Conservation (phyloP, 2,113 vertebrate species). For the Myrmophylax atrothorax region DNA sequence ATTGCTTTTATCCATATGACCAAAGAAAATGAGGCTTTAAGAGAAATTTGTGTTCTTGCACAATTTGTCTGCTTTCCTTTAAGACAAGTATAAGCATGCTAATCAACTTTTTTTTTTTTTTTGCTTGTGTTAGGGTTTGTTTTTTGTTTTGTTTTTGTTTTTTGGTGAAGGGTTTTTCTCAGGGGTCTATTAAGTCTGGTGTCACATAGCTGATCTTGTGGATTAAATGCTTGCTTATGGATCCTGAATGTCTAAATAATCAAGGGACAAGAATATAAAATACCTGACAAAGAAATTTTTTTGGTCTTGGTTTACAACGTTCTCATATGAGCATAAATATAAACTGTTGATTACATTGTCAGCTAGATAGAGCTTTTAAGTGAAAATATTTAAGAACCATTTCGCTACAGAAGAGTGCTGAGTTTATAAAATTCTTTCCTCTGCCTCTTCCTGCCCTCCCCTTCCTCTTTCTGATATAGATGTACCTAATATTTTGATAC, state of each 20-base stretch:
- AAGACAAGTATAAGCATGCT: neutral
- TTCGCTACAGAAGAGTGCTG: neutral
- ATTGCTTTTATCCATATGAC: neutral
- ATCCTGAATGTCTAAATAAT: slow-evolving; percentile 61
- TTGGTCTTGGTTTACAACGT: neutral
- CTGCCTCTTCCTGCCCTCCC: neutral
- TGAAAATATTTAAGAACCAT: neutral
- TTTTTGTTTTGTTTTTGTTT: neutral
- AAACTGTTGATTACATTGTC: neutral
- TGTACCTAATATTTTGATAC: neutral
- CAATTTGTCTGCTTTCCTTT: slow-evolving; percentile 22
- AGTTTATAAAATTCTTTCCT: neutral
- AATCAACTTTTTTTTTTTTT: neutral
- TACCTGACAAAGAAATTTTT: neutral
- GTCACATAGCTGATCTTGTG: slow-evolving; percentile 35
- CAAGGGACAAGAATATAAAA: neutral
- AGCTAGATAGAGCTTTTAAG: neutral
- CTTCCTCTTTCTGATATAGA: neutral
- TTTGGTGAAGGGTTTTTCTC: neutral
- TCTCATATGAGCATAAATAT: neutral
- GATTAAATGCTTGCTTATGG: slow-evolving; percentile 61
- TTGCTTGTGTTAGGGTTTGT: too few relatives aligned
- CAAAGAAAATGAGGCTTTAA: neutral
- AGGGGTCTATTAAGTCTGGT: slow-evolving; percentile 37
- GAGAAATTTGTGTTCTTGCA: neutral